phyloP scores from a whole-genome alignment of 2,888 invertebrate species.

The Xanthia icteritia region DNA sequence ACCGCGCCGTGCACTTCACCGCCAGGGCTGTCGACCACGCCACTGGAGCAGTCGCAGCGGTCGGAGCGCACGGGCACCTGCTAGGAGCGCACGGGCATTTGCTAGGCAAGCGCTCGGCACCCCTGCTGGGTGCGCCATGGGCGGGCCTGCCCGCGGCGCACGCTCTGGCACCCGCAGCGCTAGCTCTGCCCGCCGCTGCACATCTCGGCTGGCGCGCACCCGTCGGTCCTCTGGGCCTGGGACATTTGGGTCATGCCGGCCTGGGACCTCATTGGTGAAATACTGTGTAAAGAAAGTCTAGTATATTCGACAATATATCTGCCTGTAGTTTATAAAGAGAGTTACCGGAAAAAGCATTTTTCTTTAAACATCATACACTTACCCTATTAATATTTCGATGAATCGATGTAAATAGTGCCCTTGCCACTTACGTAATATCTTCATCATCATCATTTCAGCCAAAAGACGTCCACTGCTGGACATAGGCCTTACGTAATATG shows the following conservation, averaged over 20 bases:
- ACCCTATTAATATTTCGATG: neutral
- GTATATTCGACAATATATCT: conserved; percentile 64
- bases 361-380: conserved; percentile 22
- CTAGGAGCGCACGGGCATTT: conserved; percentile 77
- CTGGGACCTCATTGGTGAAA: conserved; percentile 78
- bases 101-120: conserved; percentile 83
- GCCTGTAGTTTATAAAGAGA: conserved; percentile 85
- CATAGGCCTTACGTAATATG: no score
- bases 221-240: conserved; percentile 72
- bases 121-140: conserved; percentile 70
- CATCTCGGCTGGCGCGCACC: conserved; percentile 67
- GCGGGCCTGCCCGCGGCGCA: conserved; percentile 73
- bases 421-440: neutral
- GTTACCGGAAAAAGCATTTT: conserved; percentile 76
- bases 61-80: conserved; percentile 74
- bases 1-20: conserved; percentile 84
- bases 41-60: conserved; percentile 66
- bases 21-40: conserved; percentile 81
- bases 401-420: neutral
- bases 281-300: conserved; percentile 67
- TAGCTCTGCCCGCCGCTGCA: conserved; percentile 69
- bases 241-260: conserved; percentile 60
- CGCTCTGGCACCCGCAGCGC: conserved; percentile 62
- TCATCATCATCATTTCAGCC: no score
- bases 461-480: no score